Evolutionary conservation across 2,888 invertebrate species (phyloP).

Genomic region (Hypena proboscidalis): DNA sequence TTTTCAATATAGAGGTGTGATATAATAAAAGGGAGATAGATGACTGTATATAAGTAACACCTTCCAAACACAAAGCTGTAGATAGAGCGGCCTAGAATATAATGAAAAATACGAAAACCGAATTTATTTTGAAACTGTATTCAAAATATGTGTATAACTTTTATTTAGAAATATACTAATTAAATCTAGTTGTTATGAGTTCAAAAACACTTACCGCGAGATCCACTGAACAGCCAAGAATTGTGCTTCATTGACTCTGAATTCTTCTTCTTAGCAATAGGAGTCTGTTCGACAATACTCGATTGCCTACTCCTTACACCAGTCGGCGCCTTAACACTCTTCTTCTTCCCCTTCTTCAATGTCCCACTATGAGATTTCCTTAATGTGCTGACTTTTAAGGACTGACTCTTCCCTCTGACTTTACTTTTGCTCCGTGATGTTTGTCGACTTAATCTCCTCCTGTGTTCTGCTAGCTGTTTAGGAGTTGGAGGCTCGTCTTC

Average conservation of each 20-base stretch:
- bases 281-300: constrained; percentile 73
- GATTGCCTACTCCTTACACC: constrained; percentile 71
- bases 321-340: constrained; percentile 65
- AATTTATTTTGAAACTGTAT: no score
- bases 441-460: constrained; percentile 75
- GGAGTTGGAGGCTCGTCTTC: constrained; percentile 71
- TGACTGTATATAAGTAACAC: no score
- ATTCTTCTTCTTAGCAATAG: constrained; percentile 69
- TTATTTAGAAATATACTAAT: background rate
- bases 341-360: constrained; percentile 77
- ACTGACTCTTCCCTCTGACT: constrained; percentile 76
- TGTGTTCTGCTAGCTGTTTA: constrained; percentile 68
- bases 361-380: constrained; percentile 80
- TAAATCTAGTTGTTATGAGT: background rate
- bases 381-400: constrained; percentile 74
- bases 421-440: constrained; percentile 80
- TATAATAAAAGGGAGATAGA: no score
- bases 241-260: constrained; percentile 68
- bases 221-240: constrained; percentile 76
- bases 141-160: no score
- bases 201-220: constrained; percentile 62
- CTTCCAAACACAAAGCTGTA: no score
- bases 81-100: no score
- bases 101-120: no score
- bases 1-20: no score